These are phyloP conservation scores for Dipodomys spectabilis DNA, from an alignment of 2,113 vertebrate genomes.

Conservation along the genomic window DNA sequence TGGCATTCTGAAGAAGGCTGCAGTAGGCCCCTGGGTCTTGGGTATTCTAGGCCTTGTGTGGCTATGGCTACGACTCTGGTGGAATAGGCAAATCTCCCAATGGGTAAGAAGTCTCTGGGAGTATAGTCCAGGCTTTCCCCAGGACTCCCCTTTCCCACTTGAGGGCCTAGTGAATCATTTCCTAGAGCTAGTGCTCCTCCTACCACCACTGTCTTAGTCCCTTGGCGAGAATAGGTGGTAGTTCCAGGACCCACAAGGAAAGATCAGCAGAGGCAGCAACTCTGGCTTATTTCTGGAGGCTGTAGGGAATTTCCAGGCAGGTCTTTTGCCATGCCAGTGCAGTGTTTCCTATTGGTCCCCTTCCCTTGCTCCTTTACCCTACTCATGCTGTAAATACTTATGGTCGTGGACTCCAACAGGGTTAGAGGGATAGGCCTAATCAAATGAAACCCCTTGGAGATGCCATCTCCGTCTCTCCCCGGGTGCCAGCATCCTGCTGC, in stretches of 20 bases:
- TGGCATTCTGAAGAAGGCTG: slow-evolving; percentile 19
- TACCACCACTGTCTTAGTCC: not conserved
- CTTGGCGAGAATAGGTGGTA: not conserved
- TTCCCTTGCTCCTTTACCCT: slow-evolving; percentile 26
- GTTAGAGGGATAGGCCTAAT: slow-evolving; percentile 79
- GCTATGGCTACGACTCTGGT: not conserved
- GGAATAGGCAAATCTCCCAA: slow-evolving; percentile 27
- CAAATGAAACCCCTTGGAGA: slow-evolving; percentile 83
- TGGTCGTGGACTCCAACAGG: slow-evolving; percentile 91
- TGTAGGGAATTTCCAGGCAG: not conserved
- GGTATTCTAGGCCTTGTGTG: not conserved
- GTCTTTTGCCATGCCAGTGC: slow-evolving; percentile 30
- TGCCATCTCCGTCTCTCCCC: slow-evolving; percentile 83
- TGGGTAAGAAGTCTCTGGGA: slow-evolving; percentile 6
- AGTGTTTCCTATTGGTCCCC: slow-evolving; percentile 4
- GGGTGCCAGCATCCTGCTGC: slow-evolving; percentile 89
- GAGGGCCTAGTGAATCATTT: not conserved
- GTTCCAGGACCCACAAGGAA: not conserved
- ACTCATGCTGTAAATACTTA: slow-evolving; percentile 95
- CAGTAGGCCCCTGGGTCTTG: not conserved
- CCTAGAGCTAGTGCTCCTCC: not conserved
- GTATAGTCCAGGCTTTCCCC: slow-evolving; percentile 6
- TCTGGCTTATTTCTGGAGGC: slow-evolving; percentile 33
- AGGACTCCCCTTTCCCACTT: not conserved
- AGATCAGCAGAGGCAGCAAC: slow-evolving; percentile 23